Percentiles rank a stretch among this genome's conserved stretches.
Conservation (phyloP, 2,888 invertebrate genomes). For the Athalia cordata region DNA sequence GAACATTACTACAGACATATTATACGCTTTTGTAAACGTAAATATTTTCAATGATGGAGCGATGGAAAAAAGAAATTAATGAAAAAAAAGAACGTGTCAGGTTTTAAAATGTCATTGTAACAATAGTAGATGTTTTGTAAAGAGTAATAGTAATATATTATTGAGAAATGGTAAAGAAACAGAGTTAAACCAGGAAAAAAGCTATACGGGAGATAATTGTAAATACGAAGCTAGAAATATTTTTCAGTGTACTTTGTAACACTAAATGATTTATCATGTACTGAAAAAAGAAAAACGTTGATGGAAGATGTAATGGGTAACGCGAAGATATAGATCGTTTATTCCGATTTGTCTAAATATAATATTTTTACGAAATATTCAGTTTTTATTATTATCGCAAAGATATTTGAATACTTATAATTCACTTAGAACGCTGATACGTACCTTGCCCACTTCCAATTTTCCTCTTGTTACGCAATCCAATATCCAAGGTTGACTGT, state of each 20-base stretch:
- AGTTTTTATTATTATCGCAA: conserved; percentile 14
- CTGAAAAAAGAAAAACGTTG: neutral
- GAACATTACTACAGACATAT: neutral
- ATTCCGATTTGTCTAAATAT: conserved; percentile 25
- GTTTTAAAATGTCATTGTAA: neutral
- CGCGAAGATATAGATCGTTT: neutral
- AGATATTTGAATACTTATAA: neutral
- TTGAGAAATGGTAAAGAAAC: conserved; percentile 31
- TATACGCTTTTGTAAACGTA: conserved; percentile 34
- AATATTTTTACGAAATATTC: conserved; percentile 31
- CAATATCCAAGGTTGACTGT: neutral
- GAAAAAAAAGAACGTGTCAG: neutral
- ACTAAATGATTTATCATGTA: conserved; percentile 12
- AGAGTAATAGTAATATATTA: conserved; percentile 60
- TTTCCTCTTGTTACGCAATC: neutral
- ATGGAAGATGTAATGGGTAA: neutral
- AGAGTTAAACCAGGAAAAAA: neutral
- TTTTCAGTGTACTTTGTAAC: conserved; percentile 56
- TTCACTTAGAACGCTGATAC: neutral
- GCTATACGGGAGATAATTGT: conserved; percentile 45
- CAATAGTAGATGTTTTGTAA: conserved; percentile 56
- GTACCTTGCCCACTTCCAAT: conserved; percentile 14
- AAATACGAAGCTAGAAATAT: conserved; percentile 49
- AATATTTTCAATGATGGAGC: conserved; percentile 32
- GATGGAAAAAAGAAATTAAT: too few species aligned